phyloP scores from a whole-genome alignment of 1,140 invertebrate species.

The Drosophila melanica region DNA sequence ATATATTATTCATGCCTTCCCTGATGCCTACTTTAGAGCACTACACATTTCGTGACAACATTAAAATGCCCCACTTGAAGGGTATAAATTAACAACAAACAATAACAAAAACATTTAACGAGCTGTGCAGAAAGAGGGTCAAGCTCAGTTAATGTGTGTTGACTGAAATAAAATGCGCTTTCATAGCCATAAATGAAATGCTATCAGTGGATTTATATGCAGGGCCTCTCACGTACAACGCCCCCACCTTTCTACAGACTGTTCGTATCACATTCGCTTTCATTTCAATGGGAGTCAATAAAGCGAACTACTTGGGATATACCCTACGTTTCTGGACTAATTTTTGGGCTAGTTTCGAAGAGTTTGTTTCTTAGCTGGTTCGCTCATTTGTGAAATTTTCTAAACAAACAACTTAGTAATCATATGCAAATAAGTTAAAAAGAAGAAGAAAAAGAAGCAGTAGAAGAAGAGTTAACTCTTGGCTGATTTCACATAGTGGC shows the following conservation, averaged over 20 bases:
- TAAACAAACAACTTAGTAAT: constrained; percentile 63
- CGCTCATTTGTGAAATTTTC: constrained; percentile 59
- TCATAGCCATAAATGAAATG: constrained; percentile 51
- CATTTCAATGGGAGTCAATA: constrained; percentile 51
- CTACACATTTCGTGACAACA: constrained; percentile 4
- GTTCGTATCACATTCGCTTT: constrained; percentile 70
- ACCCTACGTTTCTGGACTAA: constrained; percentile 29
- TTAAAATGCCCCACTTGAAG: background rate
- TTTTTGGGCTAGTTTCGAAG: constrained; percentile 8
- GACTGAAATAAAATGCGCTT: constrained; percentile 46
- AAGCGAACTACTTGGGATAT: constrained; percentile 13
- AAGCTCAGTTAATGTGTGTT: constrained; percentile 36
- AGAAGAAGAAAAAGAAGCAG: constrained; percentile 19
- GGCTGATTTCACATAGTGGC: constrained; percentile 38
- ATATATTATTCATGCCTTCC: background rate
- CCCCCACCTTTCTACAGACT: constrained; percentile 57
- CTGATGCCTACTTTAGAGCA: background rate
- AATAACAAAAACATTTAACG: constrained; percentile 41
- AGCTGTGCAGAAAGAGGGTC: constrained; percentile 50
- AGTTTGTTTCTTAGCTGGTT: constrained; percentile 42
- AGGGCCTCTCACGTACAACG: constrained; percentile 62
- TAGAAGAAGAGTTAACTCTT: constrained; percentile 20
- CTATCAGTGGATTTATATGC: constrained; percentile 48
- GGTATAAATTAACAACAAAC: constrained; percentile 18
- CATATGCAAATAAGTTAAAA: constrained; percentile 70